Evolutionary conservation across 1,140 invertebrate genomes (phyloP).

Genomic region (Hylaeus anthracinus): DNA sequence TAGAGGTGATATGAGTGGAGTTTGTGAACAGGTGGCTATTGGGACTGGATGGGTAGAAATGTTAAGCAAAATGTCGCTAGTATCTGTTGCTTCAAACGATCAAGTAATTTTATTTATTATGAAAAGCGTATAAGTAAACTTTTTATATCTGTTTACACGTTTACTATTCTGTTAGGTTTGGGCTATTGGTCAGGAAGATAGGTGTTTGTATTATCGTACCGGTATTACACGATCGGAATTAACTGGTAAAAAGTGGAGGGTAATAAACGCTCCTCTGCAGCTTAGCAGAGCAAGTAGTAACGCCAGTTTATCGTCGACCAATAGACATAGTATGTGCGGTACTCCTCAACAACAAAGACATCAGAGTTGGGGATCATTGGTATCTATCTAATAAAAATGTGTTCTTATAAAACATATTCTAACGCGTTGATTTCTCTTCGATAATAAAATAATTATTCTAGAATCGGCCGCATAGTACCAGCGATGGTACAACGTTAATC

Average conservation of each 20-base stretch:
- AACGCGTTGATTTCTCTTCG: background rate
- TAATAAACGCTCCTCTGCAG: constrained; percentile 88
- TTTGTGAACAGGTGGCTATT: constrained; percentile 87
- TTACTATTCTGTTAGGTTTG: constrained; percentile 80
- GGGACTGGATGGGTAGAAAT: constrained; percentile 92
- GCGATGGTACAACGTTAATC: constrained; percentile 76
- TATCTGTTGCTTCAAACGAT: constrained; percentile 93
- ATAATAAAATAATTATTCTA: constrained; percentile 46
- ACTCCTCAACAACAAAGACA: constrained; percentile 77
- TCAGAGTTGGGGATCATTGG: constrained; percentile 80
- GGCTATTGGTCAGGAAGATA: constrained; percentile 87
- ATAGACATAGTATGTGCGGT: constrained; percentile 81
- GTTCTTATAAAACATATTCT: background rate
- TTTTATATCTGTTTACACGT: constrained; percentile 1
- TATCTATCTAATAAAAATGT: constrained; percentile 46
- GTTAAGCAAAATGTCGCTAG: constrained; percentile 90
- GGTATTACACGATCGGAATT: constrained; percentile 89
- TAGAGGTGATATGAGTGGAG: constrained; percentile 85
- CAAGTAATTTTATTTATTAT: constrained; percentile 82
- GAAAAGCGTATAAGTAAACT: background rate
- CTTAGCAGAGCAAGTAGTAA: constrained; percentile 89
- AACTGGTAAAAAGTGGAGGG: constrained; percentile 93
- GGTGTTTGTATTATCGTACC: constrained; percentile 89
- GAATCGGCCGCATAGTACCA: constrained; percentile 81
- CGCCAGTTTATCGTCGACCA: constrained; percentile 82